Conservation (phyloP, 2,797 vertebrate genomes). For the Manis crassicaudata region DNA sequence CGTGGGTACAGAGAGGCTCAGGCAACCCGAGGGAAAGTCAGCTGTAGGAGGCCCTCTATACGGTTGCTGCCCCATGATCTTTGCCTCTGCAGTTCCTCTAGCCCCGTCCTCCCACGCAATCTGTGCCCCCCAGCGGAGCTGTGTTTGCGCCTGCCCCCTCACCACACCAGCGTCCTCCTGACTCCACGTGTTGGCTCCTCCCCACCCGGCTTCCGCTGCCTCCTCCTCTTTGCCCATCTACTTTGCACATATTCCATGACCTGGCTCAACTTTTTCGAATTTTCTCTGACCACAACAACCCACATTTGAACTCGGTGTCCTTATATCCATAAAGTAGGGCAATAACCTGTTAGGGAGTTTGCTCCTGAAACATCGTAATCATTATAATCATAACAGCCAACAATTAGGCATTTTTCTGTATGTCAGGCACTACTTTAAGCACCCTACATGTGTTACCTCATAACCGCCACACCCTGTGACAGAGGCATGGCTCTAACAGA, state of each 20-base stretch:
- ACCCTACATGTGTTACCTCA: not conserved
- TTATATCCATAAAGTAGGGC: not conserved
- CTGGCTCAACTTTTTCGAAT: not conserved
- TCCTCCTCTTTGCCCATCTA: not conserved
- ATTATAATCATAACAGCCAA: not conserved
- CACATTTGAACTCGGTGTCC: not conserved
- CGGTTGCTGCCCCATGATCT: not conserved
- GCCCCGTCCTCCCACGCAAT: not conserved
- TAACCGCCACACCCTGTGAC: not conserved
- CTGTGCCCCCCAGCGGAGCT: not conserved
- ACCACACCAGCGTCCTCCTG: not conserved
- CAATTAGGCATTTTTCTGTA: not conserved
- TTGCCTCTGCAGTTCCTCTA: not conserved
- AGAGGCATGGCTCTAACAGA: not conserved
- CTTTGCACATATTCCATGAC: not conserved
- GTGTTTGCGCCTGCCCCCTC: not conserved
- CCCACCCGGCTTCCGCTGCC: not conserved
- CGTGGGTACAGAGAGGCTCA: not conserved
- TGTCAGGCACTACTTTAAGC: not conserved
- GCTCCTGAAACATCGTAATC: not conserved
- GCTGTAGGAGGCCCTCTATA: not conserved
- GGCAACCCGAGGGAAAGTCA: not conserved
- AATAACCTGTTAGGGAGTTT: not conserved
- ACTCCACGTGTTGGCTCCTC: not conserved
- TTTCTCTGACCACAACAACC: not conserved